phyloP scores from a whole-genome alignment of 2,888 invertebrate genomes.

The Drosophila austrosaltans region DNA sequence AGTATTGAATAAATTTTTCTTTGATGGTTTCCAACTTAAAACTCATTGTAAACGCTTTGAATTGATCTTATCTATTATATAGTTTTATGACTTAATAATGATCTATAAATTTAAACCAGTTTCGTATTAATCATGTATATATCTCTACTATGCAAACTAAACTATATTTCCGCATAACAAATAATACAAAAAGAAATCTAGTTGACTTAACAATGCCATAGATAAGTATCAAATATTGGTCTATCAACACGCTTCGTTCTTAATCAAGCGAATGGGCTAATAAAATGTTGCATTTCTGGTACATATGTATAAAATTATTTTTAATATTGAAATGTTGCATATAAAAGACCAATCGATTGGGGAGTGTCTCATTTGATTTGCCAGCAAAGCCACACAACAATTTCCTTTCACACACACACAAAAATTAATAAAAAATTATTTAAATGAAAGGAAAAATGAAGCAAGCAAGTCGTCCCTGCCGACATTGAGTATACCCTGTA shows the following conservation, averaged over 20 bases:
- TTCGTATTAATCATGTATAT: slow-evolving; percentile 1
- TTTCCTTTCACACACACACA: slow-evolving; percentile 47
- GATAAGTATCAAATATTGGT: slow-evolving; percentile 1
- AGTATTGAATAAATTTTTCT: neutral
- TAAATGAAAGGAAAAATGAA: neutral
- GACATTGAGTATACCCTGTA: too few species aligned
- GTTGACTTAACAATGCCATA: slow-evolving; percentile 24
- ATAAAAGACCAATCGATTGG: slow-evolving; percentile 33
- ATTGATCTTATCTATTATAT: neutral
- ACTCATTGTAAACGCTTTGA: slow-evolving; percentile 2
- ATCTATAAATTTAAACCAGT: slow-evolving; percentile 17
- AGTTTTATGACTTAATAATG: slow-evolving; percentile 2
- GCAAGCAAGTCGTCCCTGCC: too few species aligned
- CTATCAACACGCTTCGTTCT: slow-evolving; percentile 18
- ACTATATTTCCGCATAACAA: slow-evolving; percentile 48
- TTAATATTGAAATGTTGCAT: slow-evolving; percentile 23
- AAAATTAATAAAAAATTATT: slow-evolving; percentile 42
- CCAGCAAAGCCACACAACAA: slow-evolving; percentile 31
- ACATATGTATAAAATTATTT: neutral
- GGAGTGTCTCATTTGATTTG: slow-evolving; percentile 46
- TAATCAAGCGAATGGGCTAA: slow-evolving; percentile 28
- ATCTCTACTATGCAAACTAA: neutral
- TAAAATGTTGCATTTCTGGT: slow-evolving; percentile 8
- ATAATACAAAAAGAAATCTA: slow-evolving; percentile 44
- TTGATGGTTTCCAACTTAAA: neutral